These are phyloP conservation scores for Aulostomus chinensis DNA, from an alignment of 2,797 vertebrate genomes.

Conservation along the genomic window DNA sequence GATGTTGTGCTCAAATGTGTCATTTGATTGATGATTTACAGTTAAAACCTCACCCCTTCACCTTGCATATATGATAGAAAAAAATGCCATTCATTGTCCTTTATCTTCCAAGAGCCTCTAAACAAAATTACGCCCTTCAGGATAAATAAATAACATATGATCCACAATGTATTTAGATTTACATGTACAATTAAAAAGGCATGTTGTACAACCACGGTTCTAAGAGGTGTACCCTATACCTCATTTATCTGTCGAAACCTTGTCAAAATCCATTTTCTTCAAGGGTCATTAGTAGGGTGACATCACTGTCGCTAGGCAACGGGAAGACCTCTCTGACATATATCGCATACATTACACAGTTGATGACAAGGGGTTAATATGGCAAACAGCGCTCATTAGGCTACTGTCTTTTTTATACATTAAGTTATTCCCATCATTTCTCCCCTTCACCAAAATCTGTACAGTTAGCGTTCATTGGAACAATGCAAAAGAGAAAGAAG, in stretches of 20 bases:
- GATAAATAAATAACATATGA: background rate
- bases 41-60: no score
- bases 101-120: background rate
- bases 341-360: constrained; percentile 34
- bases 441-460: background rate
- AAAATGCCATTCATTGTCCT: background rate
- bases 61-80: no score
- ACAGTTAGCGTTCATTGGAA: background rate
- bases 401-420: constrained; percentile 6
- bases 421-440: background rate
- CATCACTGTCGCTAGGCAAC: constrained; percentile 75
- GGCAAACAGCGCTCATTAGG: constrained; percentile 19
- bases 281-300: constrained; percentile 44
- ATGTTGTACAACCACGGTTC: constrained; percentile 12
- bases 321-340: constrained; percentile 43
- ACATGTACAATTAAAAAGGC: no score
- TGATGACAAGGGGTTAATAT: constrained; percentile 40
- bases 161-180: no score
- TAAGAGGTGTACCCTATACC: constrained; percentile 25
- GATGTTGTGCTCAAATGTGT: no score
- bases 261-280: constrained; percentile 54
- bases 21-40: no score
- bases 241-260: constrained; percentile 37
- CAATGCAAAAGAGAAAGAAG: background rate
- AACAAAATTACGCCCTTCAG: background rate